Base-by-base conservation (phyloP, 2,888 invertebrate species). In the Platycheirus albimanus region DNA sequence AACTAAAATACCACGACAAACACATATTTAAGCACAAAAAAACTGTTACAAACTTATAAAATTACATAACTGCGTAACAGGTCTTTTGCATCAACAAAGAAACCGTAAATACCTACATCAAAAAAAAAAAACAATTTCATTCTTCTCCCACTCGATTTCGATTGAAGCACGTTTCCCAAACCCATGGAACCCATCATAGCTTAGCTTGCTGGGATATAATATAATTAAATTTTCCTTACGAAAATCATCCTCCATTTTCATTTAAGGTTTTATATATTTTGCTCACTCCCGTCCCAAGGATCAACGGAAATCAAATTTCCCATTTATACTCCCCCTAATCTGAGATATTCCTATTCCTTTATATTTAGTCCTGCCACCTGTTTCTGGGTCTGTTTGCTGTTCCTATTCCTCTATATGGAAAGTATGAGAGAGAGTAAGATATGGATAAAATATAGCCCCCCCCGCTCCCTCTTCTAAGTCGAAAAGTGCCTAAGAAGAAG, bases 151-250 rank as follows among this genome's bases (percentile, higher is more conserved):
- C n/a, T n/a, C 24, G 3, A 24, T 24, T 61, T 38, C 47, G 15
- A 28, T 30, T 47, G 47, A 38, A 54, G 19, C 52, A 63, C 45
- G 24, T 52, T 71, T 70, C 61, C 33, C 47, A 41, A 61, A 56
- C 49, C 56, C 56, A 58, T 17, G 30, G 69, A 56, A 56, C 24
- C 56, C 51, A 58, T n/a, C 45, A 30, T 17, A 30, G 3, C 30
- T n/a, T n/a, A n/a, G n/a, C n/a, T n/a, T n/a, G n/a, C n/a, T n/a
- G n/a, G n/a, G n/a, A n/a, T n/a, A n/a, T n/a, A n/a, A n/a, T 58
- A 81, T 61, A 81, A 81, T 81, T 81, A 81, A 81, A 77, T 81
- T 81, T 81, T 77, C 76, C 47, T 58, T 75, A 76, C 76, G 76
- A 76, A 76, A 81, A 76, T 81, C 71, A 72, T 81, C 61, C 70